These are phyloP conservation scores for Sinocyclocheilus maitianheensis DNA, from an alignment of 2,113 vertebrate species.

Conservation along the genomic window DNA sequence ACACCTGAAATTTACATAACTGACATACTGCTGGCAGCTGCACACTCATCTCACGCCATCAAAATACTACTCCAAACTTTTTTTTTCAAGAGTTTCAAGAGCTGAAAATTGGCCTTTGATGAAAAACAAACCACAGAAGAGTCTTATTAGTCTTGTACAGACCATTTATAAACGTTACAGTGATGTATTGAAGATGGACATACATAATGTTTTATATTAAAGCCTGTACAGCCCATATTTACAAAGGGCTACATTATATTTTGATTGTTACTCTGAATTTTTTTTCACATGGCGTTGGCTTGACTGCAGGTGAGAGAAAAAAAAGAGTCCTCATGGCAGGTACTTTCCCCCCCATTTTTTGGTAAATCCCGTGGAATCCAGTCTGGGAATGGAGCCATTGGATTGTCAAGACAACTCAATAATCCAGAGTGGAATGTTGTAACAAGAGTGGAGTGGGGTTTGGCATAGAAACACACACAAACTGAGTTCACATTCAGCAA, in stretches of 20 bases:
- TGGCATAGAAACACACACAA: constrained; percentile 29
- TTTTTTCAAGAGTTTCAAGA: not conserved
- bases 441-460: constrained; percentile 69
- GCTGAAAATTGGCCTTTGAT: not conserved
- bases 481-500: constrained; percentile 12
- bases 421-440: constrained; percentile 73
- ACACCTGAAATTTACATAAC: constrained; percentile 32
- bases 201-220: no score
- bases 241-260: no score
- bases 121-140: not conserved
- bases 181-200: not conserved
- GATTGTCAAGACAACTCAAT: constrained; percentile 71
- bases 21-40: not conserved
- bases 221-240: no score
- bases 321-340: constrained; percentile 38
- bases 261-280: no score
- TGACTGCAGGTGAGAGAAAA: constrained; percentile 42
- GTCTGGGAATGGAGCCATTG: constrained; percentile 71
- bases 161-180: not conserved
- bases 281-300: no score
- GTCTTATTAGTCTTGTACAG: not conserved
- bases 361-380: constrained; percentile 62
- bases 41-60: not conserved
- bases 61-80: not conserved
- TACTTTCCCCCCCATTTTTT: not conserved